Conservation (phyloP, 2,888 invertebrate species). For the Heliconius aoede region DNA sequence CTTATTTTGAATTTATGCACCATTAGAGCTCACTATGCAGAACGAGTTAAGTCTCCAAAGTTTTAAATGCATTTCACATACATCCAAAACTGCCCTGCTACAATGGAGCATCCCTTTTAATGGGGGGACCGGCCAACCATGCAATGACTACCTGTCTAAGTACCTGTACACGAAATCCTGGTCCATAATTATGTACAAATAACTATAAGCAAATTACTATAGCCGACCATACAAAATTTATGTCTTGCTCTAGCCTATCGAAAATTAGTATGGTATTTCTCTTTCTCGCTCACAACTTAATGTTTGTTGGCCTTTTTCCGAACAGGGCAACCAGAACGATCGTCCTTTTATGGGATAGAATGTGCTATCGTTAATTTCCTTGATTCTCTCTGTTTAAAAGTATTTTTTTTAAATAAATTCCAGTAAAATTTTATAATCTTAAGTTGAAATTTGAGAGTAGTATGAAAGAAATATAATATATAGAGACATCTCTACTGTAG, state of each 20-base stretch:
- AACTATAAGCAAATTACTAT: conserved; percentile 69
- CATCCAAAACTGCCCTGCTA: conserved; percentile 64
- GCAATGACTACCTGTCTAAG: conserved; percentile 71
- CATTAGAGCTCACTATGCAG: conserved; percentile 73
- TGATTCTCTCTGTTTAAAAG: background rate
- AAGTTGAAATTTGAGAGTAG: background rate
- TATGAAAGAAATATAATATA: background rate
- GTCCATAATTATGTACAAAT: conserved; percentile 70
- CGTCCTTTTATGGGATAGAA: conserved; percentile 42
- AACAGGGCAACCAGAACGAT: conserved; percentile 55
- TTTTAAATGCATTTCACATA: conserved; percentile 64
- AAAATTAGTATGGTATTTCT: conserved; percentile 52
- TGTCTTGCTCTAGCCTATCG: conserved; percentile 68
- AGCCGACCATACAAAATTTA: conserved; percentile 52
- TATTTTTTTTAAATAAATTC: background rate
- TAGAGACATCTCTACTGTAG: background rate
- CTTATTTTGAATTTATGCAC: conserved; percentile 67
- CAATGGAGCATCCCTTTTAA: conserved; percentile 71
- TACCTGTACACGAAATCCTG: conserved; percentile 76
- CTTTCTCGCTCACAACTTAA: conserved; percentile 72
- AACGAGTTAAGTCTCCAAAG: conserved; percentile 66
- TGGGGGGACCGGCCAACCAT: conserved; percentile 79
- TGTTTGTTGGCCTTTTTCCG: conserved; percentile 72
- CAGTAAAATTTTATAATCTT: background rate
- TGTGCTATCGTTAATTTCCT: conserved; percentile 37